phyloP scores from a whole-genome alignment of 2,797 vertebrate species.

The Eremophila alpestris region DNA sequence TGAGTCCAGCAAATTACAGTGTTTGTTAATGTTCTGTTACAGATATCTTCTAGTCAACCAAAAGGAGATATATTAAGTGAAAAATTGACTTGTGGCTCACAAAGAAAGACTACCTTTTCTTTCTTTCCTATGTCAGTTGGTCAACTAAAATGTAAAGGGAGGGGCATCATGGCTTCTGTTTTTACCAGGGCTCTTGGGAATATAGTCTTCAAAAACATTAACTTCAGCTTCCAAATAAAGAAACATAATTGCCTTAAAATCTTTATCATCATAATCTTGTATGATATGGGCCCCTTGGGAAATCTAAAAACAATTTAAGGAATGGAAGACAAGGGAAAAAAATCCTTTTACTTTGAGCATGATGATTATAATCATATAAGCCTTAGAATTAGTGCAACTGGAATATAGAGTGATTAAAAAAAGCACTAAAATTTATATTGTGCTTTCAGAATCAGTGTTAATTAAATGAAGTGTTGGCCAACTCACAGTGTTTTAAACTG shows the following conservation, averaged over 20 bases:
- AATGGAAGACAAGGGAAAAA: slow-evolving; percentile 40
- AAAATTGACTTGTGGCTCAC: slow-evolving; percentile 75
- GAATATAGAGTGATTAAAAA: slow-evolving; percentile 52
- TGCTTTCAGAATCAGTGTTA: slow-evolving; percentile 56
- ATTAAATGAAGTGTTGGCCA: slow-evolving; percentile 56
- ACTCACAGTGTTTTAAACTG: slow-evolving; percentile 24
- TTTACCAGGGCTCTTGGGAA: slow-evolving; percentile 37
- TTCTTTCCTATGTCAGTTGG: slow-evolving; percentile 51
- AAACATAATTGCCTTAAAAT: slow-evolving; percentile 69
- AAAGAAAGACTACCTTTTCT: slow-evolving; percentile 55
- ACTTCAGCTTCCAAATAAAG: slow-evolving; percentile 64
- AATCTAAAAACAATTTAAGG: slow-evolving; percentile 70
- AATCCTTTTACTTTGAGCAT: slow-evolving; percentile 60
- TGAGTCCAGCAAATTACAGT: slow-evolving; percentile 75
- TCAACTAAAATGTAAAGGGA: slow-evolving; percentile 34
- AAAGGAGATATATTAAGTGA: slow-evolving; percentile 80
- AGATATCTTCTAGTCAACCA: slow-evolving; percentile 74
- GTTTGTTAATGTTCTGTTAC: slow-evolving; percentile 77
- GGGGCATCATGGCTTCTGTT: background rate
- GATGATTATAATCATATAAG: slow-evolving; percentile 59
- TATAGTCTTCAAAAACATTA: slow-evolving; percentile 46
- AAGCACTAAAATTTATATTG: slow-evolving; percentile 51
- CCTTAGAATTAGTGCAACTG: slow-evolving; percentile 15
- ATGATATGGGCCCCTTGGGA: slow-evolving; percentile 47
- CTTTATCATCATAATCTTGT: slow-evolving; percentile 64